Conservation (phyloP, 2,888 invertebrate species). For the Stegana nigrithorax region DNA sequence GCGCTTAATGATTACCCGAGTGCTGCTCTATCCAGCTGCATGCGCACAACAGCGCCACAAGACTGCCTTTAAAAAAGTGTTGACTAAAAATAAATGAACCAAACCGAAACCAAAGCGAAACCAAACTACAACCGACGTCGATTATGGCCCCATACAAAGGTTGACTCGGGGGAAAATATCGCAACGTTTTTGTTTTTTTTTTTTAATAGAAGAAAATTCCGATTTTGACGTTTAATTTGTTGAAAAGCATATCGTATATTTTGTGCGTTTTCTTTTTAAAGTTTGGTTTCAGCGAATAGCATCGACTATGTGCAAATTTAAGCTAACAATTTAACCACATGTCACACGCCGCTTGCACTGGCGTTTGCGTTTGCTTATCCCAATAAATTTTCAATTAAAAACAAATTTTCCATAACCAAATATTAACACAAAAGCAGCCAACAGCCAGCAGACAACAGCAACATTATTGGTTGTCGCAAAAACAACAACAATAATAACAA, state of each 20-base stretch:
- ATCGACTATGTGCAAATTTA: no score
- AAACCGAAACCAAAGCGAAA: constrained; percentile 1
- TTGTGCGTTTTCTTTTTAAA: no score
- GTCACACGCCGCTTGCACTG: not conserved
- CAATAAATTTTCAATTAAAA: constrained; percentile 43
- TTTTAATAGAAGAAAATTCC: no score
- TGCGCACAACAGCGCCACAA: no score
- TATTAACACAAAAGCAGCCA: constrained; percentile 1
- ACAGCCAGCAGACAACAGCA: not conserved
- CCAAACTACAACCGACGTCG: constrained; percentile 19
- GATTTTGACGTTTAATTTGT: no score
- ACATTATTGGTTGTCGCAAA: not conserved
- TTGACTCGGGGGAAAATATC: no score
- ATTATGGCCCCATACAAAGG: constrained; percentile 56
- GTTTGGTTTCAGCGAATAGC: no score
- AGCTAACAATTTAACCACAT: not conserved
- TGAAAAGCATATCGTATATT: no score
- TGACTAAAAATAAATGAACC: constrained; percentile 7
- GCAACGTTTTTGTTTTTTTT: no score
- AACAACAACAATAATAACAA: constrained; percentile 5
- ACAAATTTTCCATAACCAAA: constrained; percentile 36
- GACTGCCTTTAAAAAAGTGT: no score
- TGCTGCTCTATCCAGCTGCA: constrained; percentile 2
- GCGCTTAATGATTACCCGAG: constrained; percentile 37
- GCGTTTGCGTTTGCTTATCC: not conserved